These are phyloP conservation scores for Hippocampus comes DNA, from an alignment of 2,113 vertebrate genomes.

Conservation along the genomic window DNA sequence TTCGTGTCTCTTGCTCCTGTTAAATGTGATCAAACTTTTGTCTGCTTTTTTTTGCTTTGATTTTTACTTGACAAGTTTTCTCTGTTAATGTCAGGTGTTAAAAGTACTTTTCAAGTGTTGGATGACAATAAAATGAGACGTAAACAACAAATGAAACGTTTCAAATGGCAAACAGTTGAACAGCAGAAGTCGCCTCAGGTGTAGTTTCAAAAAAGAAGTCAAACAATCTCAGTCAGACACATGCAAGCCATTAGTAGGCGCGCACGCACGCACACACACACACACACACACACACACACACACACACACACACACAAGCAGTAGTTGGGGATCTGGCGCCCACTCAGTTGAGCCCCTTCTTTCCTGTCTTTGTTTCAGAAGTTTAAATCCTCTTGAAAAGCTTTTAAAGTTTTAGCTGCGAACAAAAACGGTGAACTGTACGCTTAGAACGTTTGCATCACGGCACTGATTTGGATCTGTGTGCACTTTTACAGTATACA, in stretches of 20 bases:
- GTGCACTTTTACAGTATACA: neutral
- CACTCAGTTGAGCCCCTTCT: slow-evolving; percentile 12
- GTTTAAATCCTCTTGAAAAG: slow-evolving; percentile 6
- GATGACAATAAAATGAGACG: neutral
- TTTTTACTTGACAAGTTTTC: neutral
- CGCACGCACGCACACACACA: slow-evolving; percentile 17
- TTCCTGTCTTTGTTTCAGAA: slow-evolving; percentile 38
- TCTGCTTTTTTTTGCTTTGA: neutral
- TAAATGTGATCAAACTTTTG: neutral
- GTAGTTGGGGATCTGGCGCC: slow-evolving; percentile 10
- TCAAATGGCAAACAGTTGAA: neutral
- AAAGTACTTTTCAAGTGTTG: neutral
- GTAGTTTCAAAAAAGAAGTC: neutral
- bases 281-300: neutral
- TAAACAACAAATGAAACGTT: neutral
- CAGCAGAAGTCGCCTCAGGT: neutral
- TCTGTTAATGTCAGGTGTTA: neutral
- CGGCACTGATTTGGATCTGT: neutral
- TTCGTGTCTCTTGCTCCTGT: neutral
- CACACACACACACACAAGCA: slow-evolving; percentile 1
- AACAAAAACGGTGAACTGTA: neutral
- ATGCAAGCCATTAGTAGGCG: slow-evolving; percentile 13
- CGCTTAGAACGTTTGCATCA: neutral
- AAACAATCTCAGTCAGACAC: slow-evolving; percentile 24
- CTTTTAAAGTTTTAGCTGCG: slow-evolving; percentile 2